Evolutionary conservation across 2,888 invertebrate genomes (phyloP).

Genomic region (Sympetrum striolatum): DNA sequence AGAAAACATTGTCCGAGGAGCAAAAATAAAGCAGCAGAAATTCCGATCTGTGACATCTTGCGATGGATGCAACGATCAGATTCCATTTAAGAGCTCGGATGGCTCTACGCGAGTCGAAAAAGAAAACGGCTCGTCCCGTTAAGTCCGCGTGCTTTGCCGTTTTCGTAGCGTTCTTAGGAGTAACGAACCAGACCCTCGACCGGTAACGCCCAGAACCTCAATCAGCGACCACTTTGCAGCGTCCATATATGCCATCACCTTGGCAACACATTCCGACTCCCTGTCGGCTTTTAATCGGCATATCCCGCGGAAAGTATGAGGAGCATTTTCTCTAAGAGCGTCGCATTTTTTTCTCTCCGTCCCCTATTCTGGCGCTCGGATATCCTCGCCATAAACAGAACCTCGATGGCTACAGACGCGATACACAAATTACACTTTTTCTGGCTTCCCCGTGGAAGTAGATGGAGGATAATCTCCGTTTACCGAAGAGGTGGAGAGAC

Average conservation of each 20-base stretch:
- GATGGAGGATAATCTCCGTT: neutral
- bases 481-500: neutral
- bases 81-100: neutral
- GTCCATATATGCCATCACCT: slow-evolving; percentile 20
- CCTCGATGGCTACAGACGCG: neutral
- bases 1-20: too few relatives aligned
- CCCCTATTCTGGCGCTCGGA: neutral
- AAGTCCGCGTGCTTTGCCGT: neutral
- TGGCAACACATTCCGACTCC: neutral
- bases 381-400: neutral
- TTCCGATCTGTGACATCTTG: too few relatives aligned
- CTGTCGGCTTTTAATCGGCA: neutral
- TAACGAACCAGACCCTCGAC: neutral
- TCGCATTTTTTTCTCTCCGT: neutral
- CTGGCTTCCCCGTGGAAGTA: neutral
- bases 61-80: neutral
- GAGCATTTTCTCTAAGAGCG: neutral
- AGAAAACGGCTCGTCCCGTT: neutral
- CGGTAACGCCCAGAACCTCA: neutral
- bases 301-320: neutral
- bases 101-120: neutral
- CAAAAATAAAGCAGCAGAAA: too few relatives aligned
- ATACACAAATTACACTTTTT: neutral
- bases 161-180: neutral
- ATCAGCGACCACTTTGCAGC: neutral